These are phyloP conservation scores for Onychostoma macrolepis DNA, from an alignment of 2,113 vertebrate genomes.

Conservation along the genomic window DNA sequence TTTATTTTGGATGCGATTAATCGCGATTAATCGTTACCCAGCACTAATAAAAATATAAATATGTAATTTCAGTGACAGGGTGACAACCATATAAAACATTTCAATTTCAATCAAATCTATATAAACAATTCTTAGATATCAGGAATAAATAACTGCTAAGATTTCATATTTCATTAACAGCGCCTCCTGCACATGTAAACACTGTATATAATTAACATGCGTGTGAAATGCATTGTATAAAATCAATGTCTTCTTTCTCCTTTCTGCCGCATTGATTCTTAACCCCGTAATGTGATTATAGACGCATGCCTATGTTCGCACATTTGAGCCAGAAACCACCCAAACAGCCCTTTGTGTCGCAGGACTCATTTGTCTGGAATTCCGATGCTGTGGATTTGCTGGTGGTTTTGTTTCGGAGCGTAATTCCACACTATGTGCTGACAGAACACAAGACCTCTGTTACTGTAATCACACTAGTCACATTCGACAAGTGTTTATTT, in stretches of 20 bases:
- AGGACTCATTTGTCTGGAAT: slow-evolving; percentile 56
- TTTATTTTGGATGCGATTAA: too few relatives aligned
- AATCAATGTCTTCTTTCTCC: slow-evolving; percentile 15
- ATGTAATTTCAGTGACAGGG: background rate
- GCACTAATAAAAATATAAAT: background rate
- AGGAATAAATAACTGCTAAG: background rate
- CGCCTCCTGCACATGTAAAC: background rate
- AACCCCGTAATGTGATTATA: slow-evolving; percentile 60
- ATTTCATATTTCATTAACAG: background rate
- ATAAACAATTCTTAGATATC: background rate
- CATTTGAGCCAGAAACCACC: slow-evolving; percentile 59
- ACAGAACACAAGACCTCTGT: slow-evolving; percentile 57
- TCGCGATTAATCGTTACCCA: too few relatives aligned
- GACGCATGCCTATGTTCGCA: slow-evolving; percentile 52
- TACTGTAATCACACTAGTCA: slow-evolving; percentile 46
- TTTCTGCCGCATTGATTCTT: slow-evolving; percentile 45
- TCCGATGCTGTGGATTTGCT: slow-evolving; percentile 45
- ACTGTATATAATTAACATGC: background rate
- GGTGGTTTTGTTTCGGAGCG: slow-evolving; percentile 51
- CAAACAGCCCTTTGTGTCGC: slow-evolving; percentile 59
- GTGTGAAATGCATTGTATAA: slow-evolving; percentile 18
- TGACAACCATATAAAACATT: background rate
- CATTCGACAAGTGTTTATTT: slow-evolving; percentile 39
- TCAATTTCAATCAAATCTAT: background rate
- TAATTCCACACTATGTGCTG: slow-evolving; percentile 54